These are phyloP conservation scores for Polietes domitor DNA, from an alignment of 2,888 invertebrate species.

Conservation along the genomic window DNA sequence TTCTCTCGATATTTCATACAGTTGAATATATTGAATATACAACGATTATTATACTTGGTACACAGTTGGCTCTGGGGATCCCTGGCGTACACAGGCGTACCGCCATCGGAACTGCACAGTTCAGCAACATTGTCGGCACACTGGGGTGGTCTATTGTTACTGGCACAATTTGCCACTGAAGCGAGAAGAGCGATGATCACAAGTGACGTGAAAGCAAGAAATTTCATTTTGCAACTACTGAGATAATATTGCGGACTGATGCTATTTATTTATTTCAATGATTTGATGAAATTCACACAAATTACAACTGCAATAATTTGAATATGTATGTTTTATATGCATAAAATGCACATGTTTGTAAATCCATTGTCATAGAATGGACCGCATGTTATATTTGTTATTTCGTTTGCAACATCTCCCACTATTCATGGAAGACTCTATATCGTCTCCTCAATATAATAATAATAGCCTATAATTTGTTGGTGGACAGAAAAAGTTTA, in stretches of 20 bases:
- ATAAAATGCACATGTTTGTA: too few relatives aligned
- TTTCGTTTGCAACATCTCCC: too few relatives aligned
- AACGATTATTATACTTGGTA: constrained; percentile 43
- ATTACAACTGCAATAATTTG: too few relatives aligned
- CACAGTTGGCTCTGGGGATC: constrained; percentile 35
- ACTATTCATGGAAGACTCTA: too few relatives aligned
- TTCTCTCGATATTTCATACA: constrained; percentile 44
- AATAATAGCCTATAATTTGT: too few relatives aligned
- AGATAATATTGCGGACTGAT: neutral
- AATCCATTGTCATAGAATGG: too few relatives aligned
- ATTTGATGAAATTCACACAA: neutral
- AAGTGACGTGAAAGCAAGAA: constrained; percentile 23
- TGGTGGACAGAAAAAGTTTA: too few relatives aligned
- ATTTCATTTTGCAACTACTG: constrained; percentile 53
- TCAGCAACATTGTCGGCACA: constrained; percentile 40
- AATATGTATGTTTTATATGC: too few relatives aligned
- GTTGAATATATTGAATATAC: constrained; percentile 51
- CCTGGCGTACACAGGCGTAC: constrained; percentile 33
- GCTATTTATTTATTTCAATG: neutral
- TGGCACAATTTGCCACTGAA: neutral
- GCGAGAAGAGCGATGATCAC: neutral
- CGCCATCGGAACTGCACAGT: constrained; percentile 39
- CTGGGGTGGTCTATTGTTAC: constrained; percentile 31
- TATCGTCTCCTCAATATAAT: too few relatives aligned
- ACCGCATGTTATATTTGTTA: too few relatives aligned